Evolutionary conservation across 2,797 vertebrate species (phyloP).

Genomic region (Tympanoctomys barrerae): DNA sequence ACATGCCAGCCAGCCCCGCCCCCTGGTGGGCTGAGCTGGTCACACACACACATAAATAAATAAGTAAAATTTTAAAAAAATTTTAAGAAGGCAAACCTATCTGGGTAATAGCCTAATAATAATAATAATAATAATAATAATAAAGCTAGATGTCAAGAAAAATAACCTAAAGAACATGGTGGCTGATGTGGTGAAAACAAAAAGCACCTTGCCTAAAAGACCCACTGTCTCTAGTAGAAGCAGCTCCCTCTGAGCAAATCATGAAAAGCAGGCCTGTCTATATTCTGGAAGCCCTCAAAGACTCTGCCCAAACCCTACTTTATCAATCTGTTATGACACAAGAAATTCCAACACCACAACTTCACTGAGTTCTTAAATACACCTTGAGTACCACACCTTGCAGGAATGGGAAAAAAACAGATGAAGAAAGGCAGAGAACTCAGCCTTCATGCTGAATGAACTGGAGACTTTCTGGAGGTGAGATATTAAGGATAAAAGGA

Average conservation of each 20-base stretch:
- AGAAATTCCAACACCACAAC: constrained; percentile 53
- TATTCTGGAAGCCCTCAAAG: constrained; percentile 6
- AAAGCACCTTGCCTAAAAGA: constrained; percentile 22
- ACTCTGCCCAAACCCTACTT: constrained; percentile 36
- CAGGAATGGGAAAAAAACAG: neutral
- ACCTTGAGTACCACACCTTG: neutral
- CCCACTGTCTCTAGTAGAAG: neutral
- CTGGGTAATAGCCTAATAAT: no score
- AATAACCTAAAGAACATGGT: constrained; percentile 28
- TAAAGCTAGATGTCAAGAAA: constrained; percentile 24
- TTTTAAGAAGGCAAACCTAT: no score
- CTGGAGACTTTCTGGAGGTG: neutral
- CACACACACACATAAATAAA: no score
- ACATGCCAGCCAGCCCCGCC: no score
- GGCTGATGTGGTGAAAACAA: neutral
- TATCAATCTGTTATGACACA: neutral
- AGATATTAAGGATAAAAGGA: constrained; percentile 25
- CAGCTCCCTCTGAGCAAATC: neutral
- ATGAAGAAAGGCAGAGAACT: neutral
- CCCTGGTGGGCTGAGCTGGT: no score
- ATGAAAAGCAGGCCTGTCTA: neutral
- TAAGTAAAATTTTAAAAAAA: no score
- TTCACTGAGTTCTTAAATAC: constrained; percentile 47
- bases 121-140: no score
- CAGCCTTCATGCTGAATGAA: constrained; percentile 27